Conservation (phyloP, 2,797 vertebrate species). For the Halcyon chelicuti region DNA sequence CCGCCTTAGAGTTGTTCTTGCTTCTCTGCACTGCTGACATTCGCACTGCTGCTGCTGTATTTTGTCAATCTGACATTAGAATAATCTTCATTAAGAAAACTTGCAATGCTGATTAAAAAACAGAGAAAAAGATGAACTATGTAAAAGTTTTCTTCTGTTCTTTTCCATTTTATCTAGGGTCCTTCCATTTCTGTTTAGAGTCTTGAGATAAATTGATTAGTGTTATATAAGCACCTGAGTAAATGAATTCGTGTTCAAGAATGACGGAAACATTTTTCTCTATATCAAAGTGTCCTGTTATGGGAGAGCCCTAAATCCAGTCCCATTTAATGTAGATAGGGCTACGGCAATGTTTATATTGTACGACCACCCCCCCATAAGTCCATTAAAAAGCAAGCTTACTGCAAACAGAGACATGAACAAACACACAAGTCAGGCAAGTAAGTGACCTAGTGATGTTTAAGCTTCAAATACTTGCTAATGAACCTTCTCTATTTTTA, state of each 20-base stretch:
- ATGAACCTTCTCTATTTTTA: not conserved
- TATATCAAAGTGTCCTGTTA: not conserved
- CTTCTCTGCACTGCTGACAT: not conserved
- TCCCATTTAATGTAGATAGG: not conserved
- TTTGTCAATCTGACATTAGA: not conserved
- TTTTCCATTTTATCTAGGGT: not conserved
- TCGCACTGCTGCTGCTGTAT: not conserved
- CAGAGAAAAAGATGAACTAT: not conserved
- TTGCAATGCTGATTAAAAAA: not conserved
- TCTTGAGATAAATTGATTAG: not conserved
- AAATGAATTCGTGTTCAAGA: conserved; percentile 8
- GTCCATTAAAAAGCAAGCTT: not conserved
- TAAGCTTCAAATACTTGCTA: not conserved
- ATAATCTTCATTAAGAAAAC: not conserved
- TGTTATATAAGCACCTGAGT: not conserved
- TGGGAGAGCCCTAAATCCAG: conserved; percentile 8
- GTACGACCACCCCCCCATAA: not conserved
- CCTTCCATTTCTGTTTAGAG: not conserved
- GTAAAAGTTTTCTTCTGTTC: not conserved
- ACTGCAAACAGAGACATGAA: not conserved
- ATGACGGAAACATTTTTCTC: not conserved
- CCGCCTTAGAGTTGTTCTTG: not conserved
- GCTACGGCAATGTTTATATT: not conserved
- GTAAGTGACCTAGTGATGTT: not conserved
- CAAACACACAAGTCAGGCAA: not conserved